Percentiles rank a stretch among this genome's conserved stretches.
phyloP scores from a whole-genome alignment of 2,888 invertebrate species.

The Bugulina stolonifera region DNA sequence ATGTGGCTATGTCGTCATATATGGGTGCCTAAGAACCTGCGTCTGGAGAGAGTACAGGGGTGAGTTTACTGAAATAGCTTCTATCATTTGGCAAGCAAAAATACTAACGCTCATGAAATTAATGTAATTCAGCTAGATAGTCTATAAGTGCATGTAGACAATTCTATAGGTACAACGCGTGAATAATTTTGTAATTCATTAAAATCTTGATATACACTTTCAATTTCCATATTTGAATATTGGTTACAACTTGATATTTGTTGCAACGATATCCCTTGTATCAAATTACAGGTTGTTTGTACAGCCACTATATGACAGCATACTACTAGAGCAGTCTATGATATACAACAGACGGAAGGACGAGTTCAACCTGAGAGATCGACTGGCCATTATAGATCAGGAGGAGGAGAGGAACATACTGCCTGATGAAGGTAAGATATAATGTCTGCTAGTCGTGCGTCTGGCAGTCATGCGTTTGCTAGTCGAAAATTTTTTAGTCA shows the following conservation, averaged over 20 bases:
- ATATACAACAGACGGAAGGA: constrained; percentile 83
- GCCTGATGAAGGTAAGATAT: constrained; percentile 6
- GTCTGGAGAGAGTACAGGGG: constrained; percentile 26
- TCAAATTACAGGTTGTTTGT: constrained; percentile 65
- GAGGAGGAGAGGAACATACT: constrained; percentile 24
- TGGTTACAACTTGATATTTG: too few species aligned
- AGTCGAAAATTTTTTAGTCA: too few species aligned
- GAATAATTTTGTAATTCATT: too few species aligned
- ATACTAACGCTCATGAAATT: too few species aligned
- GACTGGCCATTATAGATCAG: constrained; percentile 5
- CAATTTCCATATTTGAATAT: not conserved
- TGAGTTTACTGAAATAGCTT: too few species aligned
- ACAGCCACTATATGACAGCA: constrained; percentile 83
- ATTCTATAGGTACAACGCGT: too few species aligned
- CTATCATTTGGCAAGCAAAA: too few species aligned
- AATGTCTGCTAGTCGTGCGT: not conserved
- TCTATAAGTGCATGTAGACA: too few species aligned
- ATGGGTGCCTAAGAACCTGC: constrained; percentile 22
- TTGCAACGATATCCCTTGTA: too few species aligned
- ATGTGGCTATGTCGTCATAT: constrained; percentile 26
- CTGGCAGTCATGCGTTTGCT: too few species aligned
- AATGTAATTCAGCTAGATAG: too few species aligned
- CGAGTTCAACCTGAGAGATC: constrained; percentile 60
- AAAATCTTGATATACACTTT: too few species aligned
- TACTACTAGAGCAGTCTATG: constrained; percentile 90